Percentiles rank a stretch among this genome's conserved stretches.
Conservation (phyloP, 2,888 invertebrate genomes). For the Mayetiola destructor region DNA sequence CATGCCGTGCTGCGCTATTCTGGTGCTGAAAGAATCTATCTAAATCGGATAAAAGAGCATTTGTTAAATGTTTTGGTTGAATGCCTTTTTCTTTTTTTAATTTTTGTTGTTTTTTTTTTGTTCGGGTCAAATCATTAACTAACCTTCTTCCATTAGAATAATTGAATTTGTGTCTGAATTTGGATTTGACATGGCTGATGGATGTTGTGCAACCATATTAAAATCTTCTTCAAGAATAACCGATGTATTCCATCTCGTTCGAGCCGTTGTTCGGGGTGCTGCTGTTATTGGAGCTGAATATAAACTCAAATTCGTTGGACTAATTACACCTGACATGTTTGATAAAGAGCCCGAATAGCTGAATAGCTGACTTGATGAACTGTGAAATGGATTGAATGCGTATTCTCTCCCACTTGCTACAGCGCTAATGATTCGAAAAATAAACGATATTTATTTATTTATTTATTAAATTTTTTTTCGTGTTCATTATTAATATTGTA, state of each 20-base stretch:
- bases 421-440: not conserved
- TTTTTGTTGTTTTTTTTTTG: not conserved
- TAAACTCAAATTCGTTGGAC: constrained; percentile 73
- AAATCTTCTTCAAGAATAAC: constrained; percentile 92
- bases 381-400: constrained; percentile 85
- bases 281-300: constrained; percentile 56
- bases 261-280: constrained; percentile 52
- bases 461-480: no score
- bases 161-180: constrained; percentile 48
- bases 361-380: constrained; percentile 57
- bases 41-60: no score
- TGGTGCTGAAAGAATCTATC: constrained; percentile 19
- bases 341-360: constrained; percentile 78
- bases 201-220: constrained; percentile 66
- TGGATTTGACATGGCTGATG: constrained; percentile 35
- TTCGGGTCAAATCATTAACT: constrained; percentile 14
- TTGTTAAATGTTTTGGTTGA: not conserved
- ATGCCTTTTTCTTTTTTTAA: not conserved
- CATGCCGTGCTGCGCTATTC: constrained; percentile 16
- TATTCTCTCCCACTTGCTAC: constrained; percentile 45
- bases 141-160: constrained; percentile 67
- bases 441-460: constrained; percentile 18
- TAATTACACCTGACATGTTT: constrained; percentile 69
- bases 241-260: constrained; percentile 71
- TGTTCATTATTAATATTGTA: no score